Conservation (phyloP, 1,140 invertebrate genomes). For the Eciton burchellii region DNA sequence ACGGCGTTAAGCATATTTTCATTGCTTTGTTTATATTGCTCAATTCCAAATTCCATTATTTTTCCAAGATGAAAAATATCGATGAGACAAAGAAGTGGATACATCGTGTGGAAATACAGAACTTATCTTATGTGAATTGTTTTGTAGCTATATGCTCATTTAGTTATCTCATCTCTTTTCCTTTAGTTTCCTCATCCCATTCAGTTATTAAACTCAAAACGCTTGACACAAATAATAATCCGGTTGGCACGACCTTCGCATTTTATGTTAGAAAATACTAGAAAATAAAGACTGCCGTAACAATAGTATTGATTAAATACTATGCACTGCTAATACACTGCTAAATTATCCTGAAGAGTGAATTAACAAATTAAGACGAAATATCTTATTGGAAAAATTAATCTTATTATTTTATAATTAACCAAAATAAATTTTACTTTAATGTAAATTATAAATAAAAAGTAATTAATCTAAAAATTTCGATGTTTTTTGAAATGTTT, state of each 20-base stretch:
- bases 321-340: background rate
- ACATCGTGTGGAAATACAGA: background rate
- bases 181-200: background rate
- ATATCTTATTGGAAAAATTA: background rate
- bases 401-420: conserved; percentile 4
- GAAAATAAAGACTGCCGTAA: background rate
- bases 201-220: background rate
- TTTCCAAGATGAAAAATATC: background rate
- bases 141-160: background rate
- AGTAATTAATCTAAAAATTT: too few relatives aligned
- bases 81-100: background rate
- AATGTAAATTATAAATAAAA: background rate
- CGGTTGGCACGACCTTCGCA: conserved; percentile 26
- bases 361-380: background rate
- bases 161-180: conserved; percentile 29
- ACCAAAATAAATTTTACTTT: conserved; percentile 5
- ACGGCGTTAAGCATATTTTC: background rate
- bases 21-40: background rate
- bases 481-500: too few relatives aligned
- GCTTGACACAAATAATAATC: conserved; percentile 25
- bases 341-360: background rate
- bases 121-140: background rate
- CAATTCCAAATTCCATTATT: background rate
- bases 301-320: conserved; percentile 35
- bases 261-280: conserved; percentile 33